A percentile compares a stretch with the other conserved stretches of the same genome.
phyloP scores from a whole-genome alignment of 2,888 invertebrate species.

The Brachyptera risi region DNA sequence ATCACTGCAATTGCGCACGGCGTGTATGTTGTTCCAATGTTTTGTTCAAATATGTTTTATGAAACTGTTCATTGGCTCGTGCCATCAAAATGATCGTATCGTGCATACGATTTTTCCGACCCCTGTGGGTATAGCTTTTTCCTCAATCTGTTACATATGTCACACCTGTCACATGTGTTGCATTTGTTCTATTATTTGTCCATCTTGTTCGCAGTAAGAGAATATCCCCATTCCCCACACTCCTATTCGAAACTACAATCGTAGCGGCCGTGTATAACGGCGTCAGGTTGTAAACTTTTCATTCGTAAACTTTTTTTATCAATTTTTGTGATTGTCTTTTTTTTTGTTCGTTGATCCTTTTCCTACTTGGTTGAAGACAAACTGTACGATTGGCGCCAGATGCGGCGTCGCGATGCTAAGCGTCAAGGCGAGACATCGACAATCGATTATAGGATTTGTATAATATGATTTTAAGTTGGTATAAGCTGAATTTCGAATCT shows the following conservation, averaged over 20 bases:
- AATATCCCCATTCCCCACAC: background rate
- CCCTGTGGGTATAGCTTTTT: too few species aligned
- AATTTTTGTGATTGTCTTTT: constrained; percentile 1
- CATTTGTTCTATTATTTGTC: background rate
- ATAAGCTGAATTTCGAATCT: background rate
- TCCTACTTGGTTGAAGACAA: background rate
- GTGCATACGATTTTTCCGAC: too few species aligned
- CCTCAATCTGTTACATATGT: background rate
- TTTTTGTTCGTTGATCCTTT: constrained; percentile 7
- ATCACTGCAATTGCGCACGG: too few species aligned
- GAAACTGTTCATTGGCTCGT: too few species aligned
- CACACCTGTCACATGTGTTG: too few species aligned
- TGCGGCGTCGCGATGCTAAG: background rate
- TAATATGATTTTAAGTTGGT: background rate
- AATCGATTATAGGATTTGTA: background rate
- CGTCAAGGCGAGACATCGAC: background rate
- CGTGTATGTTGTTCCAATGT: too few species aligned
- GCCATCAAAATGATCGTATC: too few species aligned
- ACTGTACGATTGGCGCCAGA: background rate
- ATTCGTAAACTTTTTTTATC: constrained; percentile 8
- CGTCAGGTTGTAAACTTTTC: background rate
- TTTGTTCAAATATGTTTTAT: too few species aligned
- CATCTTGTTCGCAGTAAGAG: background rate
- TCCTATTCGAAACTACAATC: too few species aligned
- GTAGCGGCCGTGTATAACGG: too few species aligned